These are phyloP conservation scores for Heterodera filipjevi DNA, from an alignment of 2,888 invertebrate genomes.

Conservation along the genomic window DNA sequence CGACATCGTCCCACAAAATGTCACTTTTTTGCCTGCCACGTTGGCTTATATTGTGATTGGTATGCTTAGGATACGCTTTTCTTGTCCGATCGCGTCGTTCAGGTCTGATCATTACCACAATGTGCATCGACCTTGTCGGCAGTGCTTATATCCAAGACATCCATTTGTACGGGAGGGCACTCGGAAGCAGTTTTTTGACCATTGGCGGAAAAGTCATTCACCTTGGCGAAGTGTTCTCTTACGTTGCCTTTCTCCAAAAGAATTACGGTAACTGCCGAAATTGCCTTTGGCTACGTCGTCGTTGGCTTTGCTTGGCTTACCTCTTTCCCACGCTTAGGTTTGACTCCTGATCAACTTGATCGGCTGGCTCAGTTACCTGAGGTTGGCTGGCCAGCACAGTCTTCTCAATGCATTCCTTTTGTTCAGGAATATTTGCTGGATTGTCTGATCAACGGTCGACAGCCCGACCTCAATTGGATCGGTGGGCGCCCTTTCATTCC, in stretches of 20 bases:
- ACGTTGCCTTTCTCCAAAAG: constrained; percentile 65
- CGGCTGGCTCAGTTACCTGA: constrained; percentile 64
- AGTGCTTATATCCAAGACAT: constrained; percentile 65
- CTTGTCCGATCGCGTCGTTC: not conserved
- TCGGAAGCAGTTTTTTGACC: constrained; percentile 64
- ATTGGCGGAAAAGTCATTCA: constrained; percentile 66
- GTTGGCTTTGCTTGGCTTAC: not conserved
- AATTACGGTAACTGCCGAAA: constrained; percentile 57
- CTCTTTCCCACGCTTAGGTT: not conserved
- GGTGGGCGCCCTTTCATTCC: constrained; percentile 65
- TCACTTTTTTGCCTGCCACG: constrained; percentile 62
- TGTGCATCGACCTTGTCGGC: constrained; percentile 62
- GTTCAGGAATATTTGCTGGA: constrained; percentile 63
- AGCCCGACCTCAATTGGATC: constrained; percentile 59
- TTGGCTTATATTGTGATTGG: constrained; percentile 64
- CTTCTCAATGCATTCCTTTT: not conserved
- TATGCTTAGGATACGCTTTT: constrained; percentile 31
- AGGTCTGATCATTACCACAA: constrained; percentile 27
- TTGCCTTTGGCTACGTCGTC: not conserved
- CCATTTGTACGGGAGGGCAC: constrained; percentile 65
- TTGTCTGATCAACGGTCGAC: constrained; percentile 64
- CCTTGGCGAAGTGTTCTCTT: constrained; percentile 65
- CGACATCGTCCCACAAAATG: constrained; percentile 65
- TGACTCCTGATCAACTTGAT: constrained; percentile 65
- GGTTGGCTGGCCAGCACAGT: constrained; percentile 36